phyloP scores from a whole-genome alignment of 1,140 invertebrate genomes.

The Chymomyza costata region DNA sequence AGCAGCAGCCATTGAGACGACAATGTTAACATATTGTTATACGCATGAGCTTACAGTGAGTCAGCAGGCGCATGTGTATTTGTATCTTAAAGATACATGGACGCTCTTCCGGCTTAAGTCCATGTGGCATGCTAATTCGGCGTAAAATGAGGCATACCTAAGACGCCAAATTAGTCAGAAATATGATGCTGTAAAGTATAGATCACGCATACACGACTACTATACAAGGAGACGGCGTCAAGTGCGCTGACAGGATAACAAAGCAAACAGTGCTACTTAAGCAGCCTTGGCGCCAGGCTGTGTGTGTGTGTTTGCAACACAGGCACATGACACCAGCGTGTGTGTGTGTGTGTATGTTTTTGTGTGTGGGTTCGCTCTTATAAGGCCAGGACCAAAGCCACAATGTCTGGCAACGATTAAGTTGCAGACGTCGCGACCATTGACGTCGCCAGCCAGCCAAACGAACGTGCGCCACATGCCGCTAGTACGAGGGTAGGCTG shows the following conservation, averaged over 20 bases:
- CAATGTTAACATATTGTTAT: constrained; percentile 1
- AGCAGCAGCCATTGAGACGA: constrained; percentile 54
- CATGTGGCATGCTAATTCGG: neutral
- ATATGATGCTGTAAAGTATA: constrained; percentile 37
- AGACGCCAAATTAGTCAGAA: constrained; percentile 28
- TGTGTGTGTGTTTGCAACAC: too few relatives aligned
- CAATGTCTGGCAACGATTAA: constrained; percentile 65
- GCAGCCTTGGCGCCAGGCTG: constrained; percentile 53
- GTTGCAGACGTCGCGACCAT: constrained; percentile 57
- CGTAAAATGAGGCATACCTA: too few relatives aligned
- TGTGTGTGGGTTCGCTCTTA: neutral
- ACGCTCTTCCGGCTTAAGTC: constrained; percentile 24
- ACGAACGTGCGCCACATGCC: too few relatives aligned
- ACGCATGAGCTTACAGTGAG: too few relatives aligned
- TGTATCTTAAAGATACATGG: neutral
- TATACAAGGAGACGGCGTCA: constrained; percentile 45
- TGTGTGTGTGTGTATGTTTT: too few relatives aligned
- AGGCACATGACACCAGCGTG: neutral
- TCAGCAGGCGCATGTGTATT: too few relatives aligned
- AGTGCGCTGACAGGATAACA: constrained; percentile 37
- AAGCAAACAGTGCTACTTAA: constrained; percentile 41
- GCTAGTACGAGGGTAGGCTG: too few relatives aligned
- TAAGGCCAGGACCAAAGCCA: constrained; percentile 33
- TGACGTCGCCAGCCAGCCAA: constrained; percentile 49
- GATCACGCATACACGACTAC: constrained; percentile 8